Percentiles rank a stretch among this genome's conserved stretches.
These are phyloP conservation scores for Spea hammondii DNA, from an alignment of 2,797 vertebrate genomes.

Conservation along the genomic window DNA sequence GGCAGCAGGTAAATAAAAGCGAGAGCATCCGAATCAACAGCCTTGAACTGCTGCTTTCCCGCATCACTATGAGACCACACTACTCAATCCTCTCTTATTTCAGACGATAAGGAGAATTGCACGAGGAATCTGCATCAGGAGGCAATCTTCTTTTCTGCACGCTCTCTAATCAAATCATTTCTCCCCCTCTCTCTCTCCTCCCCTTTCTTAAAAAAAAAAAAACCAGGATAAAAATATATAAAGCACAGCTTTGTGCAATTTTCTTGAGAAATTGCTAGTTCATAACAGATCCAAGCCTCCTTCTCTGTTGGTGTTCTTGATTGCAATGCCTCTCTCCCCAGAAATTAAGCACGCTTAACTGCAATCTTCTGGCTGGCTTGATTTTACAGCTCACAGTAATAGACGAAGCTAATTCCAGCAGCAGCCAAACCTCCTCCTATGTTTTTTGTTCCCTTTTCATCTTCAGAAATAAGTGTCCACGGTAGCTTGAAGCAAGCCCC, in stretches of 20 bases:
- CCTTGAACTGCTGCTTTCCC: constrained; percentile 44
- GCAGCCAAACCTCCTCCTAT: constrained; percentile 36
- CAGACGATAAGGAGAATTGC: constrained; percentile 58
- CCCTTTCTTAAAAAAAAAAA: constrained; percentile 37
- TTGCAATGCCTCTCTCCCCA: constrained; percentile 39
- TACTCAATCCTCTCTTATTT: constrained; percentile 43
- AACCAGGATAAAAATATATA: constrained; percentile 16
- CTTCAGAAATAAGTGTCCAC: constrained; percentile 37
- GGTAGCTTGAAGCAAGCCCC: constrained; percentile 6
- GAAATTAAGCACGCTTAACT: constrained; percentile 53
- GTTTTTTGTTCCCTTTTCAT: not conserved
- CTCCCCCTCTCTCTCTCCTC: constrained; percentile 54
- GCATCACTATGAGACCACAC: constrained; percentile 45
- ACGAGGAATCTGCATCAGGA: constrained; percentile 73
- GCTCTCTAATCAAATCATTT: constrained; percentile 66
- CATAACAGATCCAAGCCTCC: constrained; percentile 47
- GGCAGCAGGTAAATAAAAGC: constrained; percentile 48
- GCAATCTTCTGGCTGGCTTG: constrained; percentile 50
- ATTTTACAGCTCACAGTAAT: constrained; percentile 46
- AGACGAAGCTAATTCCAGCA: constrained; percentile 42
- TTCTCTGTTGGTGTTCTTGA: constrained; percentile 46
- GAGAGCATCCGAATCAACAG: constrained; percentile 37
- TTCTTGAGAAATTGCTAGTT: constrained; percentile 51
- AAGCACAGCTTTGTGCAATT: constrained; percentile 46
- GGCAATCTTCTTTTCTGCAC: constrained; percentile 65